Conservation (phyloP, 2,888 invertebrate genomes). For the Drosophila histrio region DNA sequence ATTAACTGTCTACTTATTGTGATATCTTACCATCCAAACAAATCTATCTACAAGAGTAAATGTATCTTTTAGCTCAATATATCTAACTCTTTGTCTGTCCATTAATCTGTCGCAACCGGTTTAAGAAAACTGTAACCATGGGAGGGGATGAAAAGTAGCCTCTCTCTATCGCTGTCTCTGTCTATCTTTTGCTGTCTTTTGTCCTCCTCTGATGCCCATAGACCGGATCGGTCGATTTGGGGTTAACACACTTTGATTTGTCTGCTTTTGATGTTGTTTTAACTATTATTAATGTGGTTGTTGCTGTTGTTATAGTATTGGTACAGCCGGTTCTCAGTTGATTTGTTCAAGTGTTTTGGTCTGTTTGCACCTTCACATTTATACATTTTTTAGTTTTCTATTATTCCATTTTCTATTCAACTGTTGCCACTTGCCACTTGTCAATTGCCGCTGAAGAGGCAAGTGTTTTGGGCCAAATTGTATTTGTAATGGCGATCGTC, state of each 20-base stretch:
- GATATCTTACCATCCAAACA: not conserved
- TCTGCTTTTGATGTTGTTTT: constrained; percentile 13
- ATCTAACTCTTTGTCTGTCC: constrained; percentile 8
- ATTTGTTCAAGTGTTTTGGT: constrained; percentile 49
- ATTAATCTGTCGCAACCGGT: constrained; percentile 39
- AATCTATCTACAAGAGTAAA: not conserved
- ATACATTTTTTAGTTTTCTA: constrained; percentile 11
- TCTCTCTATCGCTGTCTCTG: not conserved
- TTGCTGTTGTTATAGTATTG: constrained; percentile 33
- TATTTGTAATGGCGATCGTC: constrained; percentile 42
- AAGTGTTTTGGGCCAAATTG: constrained; percentile 22
- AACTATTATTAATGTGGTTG: constrained; percentile 22
- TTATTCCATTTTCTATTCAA: constrained; percentile 21
- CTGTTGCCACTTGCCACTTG: constrained; percentile 54
- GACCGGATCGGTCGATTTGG: constrained; percentile 52
- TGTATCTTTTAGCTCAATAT: not conserved
- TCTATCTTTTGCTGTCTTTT: not conserved
- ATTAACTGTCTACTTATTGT: not conserved
- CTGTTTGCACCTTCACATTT: constrained; percentile 41
- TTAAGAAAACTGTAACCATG: constrained; percentile 38
- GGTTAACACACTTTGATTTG: constrained; percentile 73
- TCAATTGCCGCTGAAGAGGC: constrained; percentile 25
- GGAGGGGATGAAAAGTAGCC: constrained; percentile 30
- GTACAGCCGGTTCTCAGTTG: constrained; percentile 60
- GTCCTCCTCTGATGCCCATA: not conserved